Percentiles rank a stretch among this genome's conserved stretches.
These are phyloP conservation scores for Willowsia nigromaculata DNA, from an alignment of 2,888 invertebrate species.

Conservation along the genomic window DNA sequence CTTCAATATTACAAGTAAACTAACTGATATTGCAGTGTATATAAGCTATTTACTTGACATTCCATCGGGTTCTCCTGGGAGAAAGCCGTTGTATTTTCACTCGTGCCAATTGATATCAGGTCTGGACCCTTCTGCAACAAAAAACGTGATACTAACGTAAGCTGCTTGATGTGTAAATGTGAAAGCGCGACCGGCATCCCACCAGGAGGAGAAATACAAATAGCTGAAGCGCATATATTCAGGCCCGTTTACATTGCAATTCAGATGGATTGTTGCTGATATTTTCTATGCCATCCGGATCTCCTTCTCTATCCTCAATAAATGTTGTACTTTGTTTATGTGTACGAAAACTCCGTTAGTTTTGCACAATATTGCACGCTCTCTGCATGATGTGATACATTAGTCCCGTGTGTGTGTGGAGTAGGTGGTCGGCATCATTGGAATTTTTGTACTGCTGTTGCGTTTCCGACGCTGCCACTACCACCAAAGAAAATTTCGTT, in stretches of 20 bases:
- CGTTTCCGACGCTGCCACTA: background rate
- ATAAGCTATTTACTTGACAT: constrained; percentile 65
- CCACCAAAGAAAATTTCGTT: constrained; percentile 48
- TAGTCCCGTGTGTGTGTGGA: constrained; percentile 37
- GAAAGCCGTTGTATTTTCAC: constrained; percentile 53
- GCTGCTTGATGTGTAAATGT: constrained; percentile 42
- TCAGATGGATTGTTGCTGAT: constrained; percentile 55
- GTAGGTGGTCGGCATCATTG: constrained; percentile 36
- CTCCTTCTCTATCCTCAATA: constrained; percentile 30
- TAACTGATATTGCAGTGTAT: constrained; percentile 38
- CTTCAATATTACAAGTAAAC: constrained; percentile 46
- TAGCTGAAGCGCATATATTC: background rate
- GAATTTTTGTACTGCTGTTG: constrained; percentile 34
- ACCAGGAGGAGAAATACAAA: background rate
- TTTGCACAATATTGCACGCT: constrained; percentile 65
- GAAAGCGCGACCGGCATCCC: constrained; percentile 29
- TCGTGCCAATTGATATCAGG: constrained; percentile 66
- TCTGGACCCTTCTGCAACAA: constrained; percentile 65
- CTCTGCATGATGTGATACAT: constrained; percentile 41
- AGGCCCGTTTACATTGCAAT: constrained; percentile 54
- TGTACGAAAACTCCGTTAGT: constrained; percentile 46
- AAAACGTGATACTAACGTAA: constrained; percentile 46
- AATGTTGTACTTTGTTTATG: constrained; percentile 14
- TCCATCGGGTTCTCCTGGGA: constrained; percentile 41
- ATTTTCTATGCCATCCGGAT: constrained; percentile 33